Evolutionary conservation across 1,140 invertebrate genomes (phyloP).

Genomic region (Hetaerina americana): DNA sequence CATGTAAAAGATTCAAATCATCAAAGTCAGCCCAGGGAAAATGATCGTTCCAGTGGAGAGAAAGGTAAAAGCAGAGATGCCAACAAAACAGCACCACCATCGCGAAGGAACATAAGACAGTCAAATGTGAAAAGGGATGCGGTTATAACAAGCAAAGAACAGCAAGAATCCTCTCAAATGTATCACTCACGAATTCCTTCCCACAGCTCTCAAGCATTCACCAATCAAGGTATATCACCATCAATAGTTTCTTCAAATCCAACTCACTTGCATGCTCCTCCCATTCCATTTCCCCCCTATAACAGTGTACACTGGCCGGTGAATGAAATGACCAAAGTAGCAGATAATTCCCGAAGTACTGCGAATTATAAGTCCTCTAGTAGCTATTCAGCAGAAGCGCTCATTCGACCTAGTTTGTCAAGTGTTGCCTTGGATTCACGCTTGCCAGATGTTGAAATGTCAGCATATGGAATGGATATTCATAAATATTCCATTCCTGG

Average conservation of each 20-base stretch:
- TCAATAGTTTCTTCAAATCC: neutral
- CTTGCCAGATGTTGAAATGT: neutral
- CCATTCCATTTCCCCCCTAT: neutral
- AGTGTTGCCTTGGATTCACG: neutral
- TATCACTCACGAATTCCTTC: neutral
- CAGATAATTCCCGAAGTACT: neutral
- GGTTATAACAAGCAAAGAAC: neutral
- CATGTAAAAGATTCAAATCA: slow-evolving; percentile 28
- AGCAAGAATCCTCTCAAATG: neutral
- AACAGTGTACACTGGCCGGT: neutral
- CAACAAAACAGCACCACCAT: neutral
- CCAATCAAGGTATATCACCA: neutral
- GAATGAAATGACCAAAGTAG: neutral
- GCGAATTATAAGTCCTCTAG: neutral
- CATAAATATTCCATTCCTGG: slow-evolving; percentile 7
- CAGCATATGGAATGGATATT: slow-evolving; percentile 4
- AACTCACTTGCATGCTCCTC: neutral
- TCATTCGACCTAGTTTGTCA: slow-evolving; percentile 11
- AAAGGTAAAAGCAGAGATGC: neutral
- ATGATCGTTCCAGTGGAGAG: neutral
- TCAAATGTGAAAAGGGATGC: neutral
- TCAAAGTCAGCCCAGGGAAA: neutral
- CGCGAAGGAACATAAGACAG: neutral
- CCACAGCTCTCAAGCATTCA: neutral
- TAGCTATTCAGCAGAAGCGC: slow-evolving; percentile 16